Conservation (phyloP, 2,888 invertebrate genomes). For the Diplazon laetatorius region DNA sequence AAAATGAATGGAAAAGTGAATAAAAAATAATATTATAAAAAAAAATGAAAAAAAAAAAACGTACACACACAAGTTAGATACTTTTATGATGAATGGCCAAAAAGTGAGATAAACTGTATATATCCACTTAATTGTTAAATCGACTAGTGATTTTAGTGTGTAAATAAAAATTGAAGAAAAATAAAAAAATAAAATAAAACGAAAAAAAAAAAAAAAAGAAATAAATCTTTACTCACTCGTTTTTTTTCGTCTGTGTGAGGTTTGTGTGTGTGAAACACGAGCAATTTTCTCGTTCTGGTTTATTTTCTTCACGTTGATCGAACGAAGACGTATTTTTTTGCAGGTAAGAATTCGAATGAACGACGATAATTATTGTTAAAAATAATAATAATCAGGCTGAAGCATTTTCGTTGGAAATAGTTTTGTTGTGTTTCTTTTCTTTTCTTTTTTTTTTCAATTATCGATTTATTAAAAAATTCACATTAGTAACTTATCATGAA, state of each 20-base stretch:
- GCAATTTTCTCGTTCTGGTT: too few relatives aligned
- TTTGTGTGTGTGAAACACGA: background rate
- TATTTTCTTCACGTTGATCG: background rate
- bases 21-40: too few relatives aligned
- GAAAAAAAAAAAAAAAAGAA: too few relatives aligned
- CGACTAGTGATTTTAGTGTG: slow-evolving; percentile 77
- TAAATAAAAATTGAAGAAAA: too few relatives aligned
- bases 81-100: slow-evolving; percentile 78
- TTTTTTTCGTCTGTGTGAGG: slow-evolving; percentile 17
- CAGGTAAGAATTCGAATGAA: slow-evolving; percentile 12
- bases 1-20: slow-evolving; percentile 66
- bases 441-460: slow-evolving; percentile 70
- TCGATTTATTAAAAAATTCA: slow-evolving; percentile 81
- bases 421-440: slow-evolving; percentile 62
- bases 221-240: slow-evolving; percentile 75
- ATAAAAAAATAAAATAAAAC: too few relatives aligned
- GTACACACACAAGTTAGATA: slow-evolving; percentile 71
- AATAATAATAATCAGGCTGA: background rate
- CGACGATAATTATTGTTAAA: slow-evolving; percentile 9
- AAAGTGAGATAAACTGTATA: slow-evolving; percentile 77
- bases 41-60: slow-evolving; percentile 39
- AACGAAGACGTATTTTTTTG: background rate
- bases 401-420: slow-evolving; percentile 63
- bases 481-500: slow-evolving; percentile 81
- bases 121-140: slow-evolving; percentile 79